These are phyloP conservation scores for Xenops minutus DNA, from an alignment of 2,797 vertebrate species.

Conservation along the genomic window DNA sequence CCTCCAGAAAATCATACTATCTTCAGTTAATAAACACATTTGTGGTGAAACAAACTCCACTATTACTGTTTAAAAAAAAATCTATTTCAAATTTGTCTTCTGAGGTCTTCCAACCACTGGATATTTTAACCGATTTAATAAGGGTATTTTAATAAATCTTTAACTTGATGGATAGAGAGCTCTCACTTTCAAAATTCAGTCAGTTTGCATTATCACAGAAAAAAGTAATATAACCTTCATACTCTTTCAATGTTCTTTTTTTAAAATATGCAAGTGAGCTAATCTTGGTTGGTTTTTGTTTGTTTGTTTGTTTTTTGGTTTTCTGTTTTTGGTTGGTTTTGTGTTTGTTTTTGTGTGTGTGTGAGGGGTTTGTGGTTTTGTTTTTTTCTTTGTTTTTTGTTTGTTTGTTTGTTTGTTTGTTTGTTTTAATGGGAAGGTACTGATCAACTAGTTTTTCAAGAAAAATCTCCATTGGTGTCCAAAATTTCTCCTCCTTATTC, in stretches of 20 bases:
- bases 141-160: not conserved
- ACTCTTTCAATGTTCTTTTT: not conserved
- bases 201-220: not conserved
- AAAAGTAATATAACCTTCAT: not conserved
- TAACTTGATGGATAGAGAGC: not conserved
- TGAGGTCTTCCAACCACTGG: not conserved
- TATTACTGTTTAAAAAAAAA: not conserved
- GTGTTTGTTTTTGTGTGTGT: no score
- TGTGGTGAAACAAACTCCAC: not conserved
- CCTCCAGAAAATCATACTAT: not conserved
- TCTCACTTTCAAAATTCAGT: not conserved
- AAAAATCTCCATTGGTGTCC: not conserved
- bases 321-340: no score
- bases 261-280: not conserved
- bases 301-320: no score
- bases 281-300: not conserved
- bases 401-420: not conserved
- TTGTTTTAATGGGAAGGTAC: not conserved
- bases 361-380: no score
- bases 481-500: not conserved
- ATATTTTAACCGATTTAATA: not conserved
- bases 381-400: no score
- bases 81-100: not conserved
- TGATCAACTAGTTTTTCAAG: not conserved
- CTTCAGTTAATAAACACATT: not conserved